Evolutionary conservation across 2,888 invertebrate species (phyloP).

Genomic region (Tubulanus polymorphus): DNA sequence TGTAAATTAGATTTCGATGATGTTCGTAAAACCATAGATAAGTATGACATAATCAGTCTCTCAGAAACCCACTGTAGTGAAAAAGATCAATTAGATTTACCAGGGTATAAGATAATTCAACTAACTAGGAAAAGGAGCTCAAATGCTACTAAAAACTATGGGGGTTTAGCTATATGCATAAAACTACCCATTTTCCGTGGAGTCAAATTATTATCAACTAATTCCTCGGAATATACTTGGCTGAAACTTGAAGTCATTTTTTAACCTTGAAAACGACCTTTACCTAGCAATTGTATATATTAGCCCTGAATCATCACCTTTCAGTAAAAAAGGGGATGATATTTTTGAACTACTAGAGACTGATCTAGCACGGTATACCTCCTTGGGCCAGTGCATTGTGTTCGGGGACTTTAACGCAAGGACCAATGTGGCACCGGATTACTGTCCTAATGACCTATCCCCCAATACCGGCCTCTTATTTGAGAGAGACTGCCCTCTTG

Average conservation of each 20-base stretch:
- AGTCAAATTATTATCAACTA: neutral
- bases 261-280: neutral
- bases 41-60: neutral
- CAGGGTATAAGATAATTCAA: neutral
- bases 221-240: neutral
- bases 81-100: neutral
- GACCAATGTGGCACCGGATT: neutral
- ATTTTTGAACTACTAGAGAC: neutral
- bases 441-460: neutral
- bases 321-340: neutral
- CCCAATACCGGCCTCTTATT: neutral
- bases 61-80: neutral
- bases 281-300: neutral
- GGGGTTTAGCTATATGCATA: neutral
- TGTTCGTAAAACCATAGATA: neutral
- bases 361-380: neutral
- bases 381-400: neutral
- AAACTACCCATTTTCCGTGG: neutral
- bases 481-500: neutral
- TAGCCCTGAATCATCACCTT: neutral
- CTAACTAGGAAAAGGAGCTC: neutral
- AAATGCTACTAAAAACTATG: neutral
- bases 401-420: neutral
- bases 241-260: neutral
- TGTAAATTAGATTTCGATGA: neutral